Base-by-base conservation (phyloP, 2,113 vertebrate genomes). In the Eulemur rufifrons region DNA sequence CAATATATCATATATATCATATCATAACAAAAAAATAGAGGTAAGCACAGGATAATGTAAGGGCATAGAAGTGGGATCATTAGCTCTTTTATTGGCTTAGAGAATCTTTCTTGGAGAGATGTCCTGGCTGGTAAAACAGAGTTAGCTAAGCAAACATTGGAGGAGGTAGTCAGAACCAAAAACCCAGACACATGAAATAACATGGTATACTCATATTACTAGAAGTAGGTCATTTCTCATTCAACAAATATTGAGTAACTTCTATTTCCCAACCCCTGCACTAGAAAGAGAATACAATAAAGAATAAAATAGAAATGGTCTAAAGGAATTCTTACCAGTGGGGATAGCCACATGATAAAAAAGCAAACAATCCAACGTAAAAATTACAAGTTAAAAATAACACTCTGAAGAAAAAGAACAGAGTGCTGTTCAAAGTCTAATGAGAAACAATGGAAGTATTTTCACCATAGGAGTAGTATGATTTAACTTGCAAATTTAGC, bases 401-500 rank as follows among this genome's bases (percentile, higher is more conserved):
- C 32, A 76, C 64, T 52, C 23, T 25, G 14, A 84, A 85, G 73
- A 80, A 64, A 56, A 87, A 84, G 64, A 61, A 63, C 2, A 83
- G 39, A 80, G 23, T 45, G 32, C 8, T 84, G 18, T 61, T 95
- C 56, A 61, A 47, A 88, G 39, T 56, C n/a, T 61, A 82, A 66
- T 63, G 37, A 86, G 42, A 54, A 94, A 17, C 13, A 27, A 32
- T 32, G 21, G 15, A 76, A 80, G 15, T 47, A 37, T 74, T 92
- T 94, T 69, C 47, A 61, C 21, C 14, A 77, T 2, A 89, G 10
- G 47, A 87, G 27, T 47, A 63, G n/a, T 12, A 50, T 63, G 8
- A 94, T 85, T 85, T 91, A 34, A 83, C 93, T 64, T 82, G 71
- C 27, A 83, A 77, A 84, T 68, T 74, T 29, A 94, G n/a, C 6